These are phyloP conservation scores for Ibidorhyncha struthersii DNA, from an alignment of 2,113 vertebrate genomes.

Conservation along the genomic window DNA sequence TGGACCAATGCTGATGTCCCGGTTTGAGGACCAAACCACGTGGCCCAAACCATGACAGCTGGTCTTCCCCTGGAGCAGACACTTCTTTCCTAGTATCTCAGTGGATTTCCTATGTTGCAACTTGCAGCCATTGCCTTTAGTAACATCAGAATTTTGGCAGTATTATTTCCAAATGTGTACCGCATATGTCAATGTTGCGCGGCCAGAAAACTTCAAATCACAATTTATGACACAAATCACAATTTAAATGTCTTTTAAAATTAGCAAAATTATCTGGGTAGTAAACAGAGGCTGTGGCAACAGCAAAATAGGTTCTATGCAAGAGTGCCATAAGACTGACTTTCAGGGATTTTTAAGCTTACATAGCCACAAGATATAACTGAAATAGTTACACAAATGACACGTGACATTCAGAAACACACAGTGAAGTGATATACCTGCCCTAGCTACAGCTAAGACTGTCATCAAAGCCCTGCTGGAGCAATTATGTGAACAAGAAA, in stretches of 20 bases:
- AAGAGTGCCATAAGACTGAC: neutral
- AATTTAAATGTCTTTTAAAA: neutral
- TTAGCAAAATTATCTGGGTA: neutral
- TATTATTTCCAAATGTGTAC: neutral
- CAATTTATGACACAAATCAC: neutral
- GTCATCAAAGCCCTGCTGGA: neutral
- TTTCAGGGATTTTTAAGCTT: neutral
- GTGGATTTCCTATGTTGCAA: neutral
- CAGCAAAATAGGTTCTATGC: neutral
- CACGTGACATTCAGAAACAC: neutral
- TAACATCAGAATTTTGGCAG: neutral
- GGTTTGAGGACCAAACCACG: too few relatives aligned
- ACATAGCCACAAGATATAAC: neutral
- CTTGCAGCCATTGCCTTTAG: neutral
- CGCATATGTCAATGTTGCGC: rapidly evolving
- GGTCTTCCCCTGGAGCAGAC: neutral
- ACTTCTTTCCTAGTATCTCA: neutral
- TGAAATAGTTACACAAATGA: neutral
- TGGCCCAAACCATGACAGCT: neutral
- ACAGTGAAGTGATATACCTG: neutral
- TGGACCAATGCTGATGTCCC: neutral
- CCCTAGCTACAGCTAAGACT: neutral
- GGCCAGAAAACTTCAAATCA: neutral
- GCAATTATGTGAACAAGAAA: neutral
- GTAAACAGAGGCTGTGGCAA: neutral